Evolutionary conservation across 2,113 vertebrate genomes (phyloP), one percentile per base, ranked within the genome.

Genomic region (Crotophaga sulcirostris): DNA sequence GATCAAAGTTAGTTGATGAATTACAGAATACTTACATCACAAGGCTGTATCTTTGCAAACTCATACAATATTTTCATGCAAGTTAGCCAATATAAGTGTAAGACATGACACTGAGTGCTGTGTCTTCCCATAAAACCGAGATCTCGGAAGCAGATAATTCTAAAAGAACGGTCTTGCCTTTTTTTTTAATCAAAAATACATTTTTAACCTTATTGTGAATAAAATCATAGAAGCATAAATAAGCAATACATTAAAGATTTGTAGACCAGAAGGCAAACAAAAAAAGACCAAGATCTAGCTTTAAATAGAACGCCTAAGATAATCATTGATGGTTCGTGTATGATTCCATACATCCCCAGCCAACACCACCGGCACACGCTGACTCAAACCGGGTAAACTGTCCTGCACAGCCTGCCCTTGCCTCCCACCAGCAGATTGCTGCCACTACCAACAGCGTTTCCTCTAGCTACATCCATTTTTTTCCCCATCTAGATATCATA

Each of bases 321-420:
- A 64, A 40, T 17, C 67, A 28, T 64, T 89, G 79, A 16, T 47
- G 38, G 52, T 29, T 72, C 68, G 9, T 49, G 64, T 10, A 31
- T 5, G 17, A 33, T 60, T 73, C n/a, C 31, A 34, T 17, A 12
- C 16, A 12, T 64, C 60, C 26, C 34, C 45, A 84, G 84, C 26
- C 64, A 51, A 47, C 14, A 34, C 19, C 3, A 8, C 31, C 16
- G 69, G 51, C 52, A 67, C 4, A 16, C 1, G 0, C 54, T 34
- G 47, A 21, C 16, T 40, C 87, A 55, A 5, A 36, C 1, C 11
- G 60, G 47, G 16, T 17, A 14, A 28, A 0, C 3, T 56, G 44
- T 29, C 64, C 69, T 14, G 3, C 2, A 0, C 25, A 26, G 26
- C 23, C 10, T 31, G 7, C 29, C 16, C 38, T 5, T 0, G 2